These are phyloP conservation scores for Pomatostomus ruficeps DNA, from an alignment of 2,113 vertebrate genomes.

Conservation along the genomic window DNA sequence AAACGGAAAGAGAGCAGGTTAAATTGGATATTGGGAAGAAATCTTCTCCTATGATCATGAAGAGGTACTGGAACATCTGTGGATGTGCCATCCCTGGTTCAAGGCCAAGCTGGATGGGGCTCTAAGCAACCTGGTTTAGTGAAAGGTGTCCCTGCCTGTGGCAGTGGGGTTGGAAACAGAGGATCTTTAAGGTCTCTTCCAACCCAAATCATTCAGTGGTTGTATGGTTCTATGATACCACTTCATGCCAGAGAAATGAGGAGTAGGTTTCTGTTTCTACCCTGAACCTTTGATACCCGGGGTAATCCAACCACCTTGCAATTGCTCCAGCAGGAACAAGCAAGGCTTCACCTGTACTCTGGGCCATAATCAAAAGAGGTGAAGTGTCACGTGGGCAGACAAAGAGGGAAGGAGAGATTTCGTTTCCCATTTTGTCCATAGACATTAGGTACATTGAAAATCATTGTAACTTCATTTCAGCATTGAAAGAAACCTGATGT, in stretches of 20 bases:
- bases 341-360: background rate
- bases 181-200: background rate
- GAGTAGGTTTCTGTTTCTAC: background rate
- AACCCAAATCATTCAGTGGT: background rate
- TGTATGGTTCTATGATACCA: background rate
- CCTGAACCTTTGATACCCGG: background rate
- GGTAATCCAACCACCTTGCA: background rate
- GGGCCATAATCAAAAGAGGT: background rate
- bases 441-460: background rate
- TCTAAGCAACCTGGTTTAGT: background rate
- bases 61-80: background rate
- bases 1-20: background rate
- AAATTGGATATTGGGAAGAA: background rate
- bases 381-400: background rate
- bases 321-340: background rate
- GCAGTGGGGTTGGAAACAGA: background rate
- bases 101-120: background rate
- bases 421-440: background rate
- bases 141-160: background rate
- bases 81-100: background rate
- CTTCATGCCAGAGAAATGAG: background rate
- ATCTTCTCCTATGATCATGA: background rate
- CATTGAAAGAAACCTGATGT: background rate
- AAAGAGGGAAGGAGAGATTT: background rate
- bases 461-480: background rate